A percentile compares a stretch with the other conserved stretches of the same genome.
phyloP scores from a whole-genome alignment of 2,113 vertebrate species.

The Pelecanoides urinatrix region DNA sequence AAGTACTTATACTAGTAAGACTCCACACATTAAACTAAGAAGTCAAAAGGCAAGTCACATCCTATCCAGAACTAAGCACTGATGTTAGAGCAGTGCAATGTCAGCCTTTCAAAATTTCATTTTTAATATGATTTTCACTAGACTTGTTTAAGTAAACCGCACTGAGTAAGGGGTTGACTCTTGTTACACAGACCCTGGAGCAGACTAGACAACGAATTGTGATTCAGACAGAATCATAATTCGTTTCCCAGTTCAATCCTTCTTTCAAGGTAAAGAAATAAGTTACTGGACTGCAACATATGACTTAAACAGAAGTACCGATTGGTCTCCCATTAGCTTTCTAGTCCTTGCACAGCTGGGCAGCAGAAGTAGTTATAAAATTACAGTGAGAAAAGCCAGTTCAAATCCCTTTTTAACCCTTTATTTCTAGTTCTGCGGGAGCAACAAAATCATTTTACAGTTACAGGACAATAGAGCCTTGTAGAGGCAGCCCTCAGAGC shows the following conservation, averaged over 20 bases:
- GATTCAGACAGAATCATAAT: background rate
- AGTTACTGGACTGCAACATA: background rate
- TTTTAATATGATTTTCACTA: background rate
- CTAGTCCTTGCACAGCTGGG: background rate
- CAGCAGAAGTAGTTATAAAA: background rate
- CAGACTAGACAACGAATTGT: background rate
- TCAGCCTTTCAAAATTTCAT: background rate
- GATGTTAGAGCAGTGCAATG: background rate
- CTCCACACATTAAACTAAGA: background rate
- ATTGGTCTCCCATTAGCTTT: background rate
- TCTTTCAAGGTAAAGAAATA: background rate
- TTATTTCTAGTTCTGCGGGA: background rate
- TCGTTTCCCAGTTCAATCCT: background rate
- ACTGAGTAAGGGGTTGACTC: background rate
- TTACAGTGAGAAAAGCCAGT: background rate
- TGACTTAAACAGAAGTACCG: background rate
- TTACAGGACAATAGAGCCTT: background rate
- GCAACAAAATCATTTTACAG: background rate
- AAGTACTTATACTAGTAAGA: background rate
- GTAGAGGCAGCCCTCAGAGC: background rate
- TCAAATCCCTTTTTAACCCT: background rate
- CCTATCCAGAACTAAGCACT: background rate
- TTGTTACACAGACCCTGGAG: background rate
- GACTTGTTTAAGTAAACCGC: background rate
- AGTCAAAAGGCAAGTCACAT: background rate